Conservation (phyloP, 2,113 vertebrate genomes). For the Muntiacus muntjak region DNA sequence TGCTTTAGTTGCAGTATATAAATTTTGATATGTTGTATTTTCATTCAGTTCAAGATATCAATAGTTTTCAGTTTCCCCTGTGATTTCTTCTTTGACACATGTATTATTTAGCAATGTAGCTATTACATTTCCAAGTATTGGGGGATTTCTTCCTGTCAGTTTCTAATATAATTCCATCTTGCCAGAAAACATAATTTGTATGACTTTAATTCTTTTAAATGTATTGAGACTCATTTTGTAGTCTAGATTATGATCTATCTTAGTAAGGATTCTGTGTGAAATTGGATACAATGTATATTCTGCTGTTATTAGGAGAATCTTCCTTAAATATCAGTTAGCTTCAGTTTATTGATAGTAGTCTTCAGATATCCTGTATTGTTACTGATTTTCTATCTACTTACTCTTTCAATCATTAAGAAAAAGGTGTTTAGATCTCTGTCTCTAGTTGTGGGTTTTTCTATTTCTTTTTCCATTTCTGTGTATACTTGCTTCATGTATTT, state of each 20-base stretch:
- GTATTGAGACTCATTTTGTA: not conserved
- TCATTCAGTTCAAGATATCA: not conserved
- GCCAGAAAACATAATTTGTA: not conserved
- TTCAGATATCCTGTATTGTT: not conserved
- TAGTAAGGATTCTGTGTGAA: not conserved
- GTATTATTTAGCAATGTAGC: not conserved
- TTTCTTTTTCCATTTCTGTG: not conserved
- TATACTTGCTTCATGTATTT: not conserved
- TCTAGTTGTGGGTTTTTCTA: not conserved
- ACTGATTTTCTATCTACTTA: not conserved
- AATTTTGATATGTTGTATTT: not conserved
- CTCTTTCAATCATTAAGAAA: not conserved
- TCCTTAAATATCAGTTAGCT: not conserved
- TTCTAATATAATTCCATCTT: not conserved
- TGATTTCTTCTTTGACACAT: not conserved
- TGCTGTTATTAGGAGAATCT: not conserved
- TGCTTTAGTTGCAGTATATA: not conserved
- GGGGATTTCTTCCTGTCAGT: not conserved
- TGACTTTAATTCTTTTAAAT: not conserved
- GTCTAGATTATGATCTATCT: not conserved
- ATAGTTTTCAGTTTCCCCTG: not conserved
- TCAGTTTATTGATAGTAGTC: not conserved
- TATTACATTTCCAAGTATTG: not conserved
- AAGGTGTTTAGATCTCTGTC: not conserved
- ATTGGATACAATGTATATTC: not conserved